Conservation (phyloP, 37 sponge, comb jelly and placozoan species). For the Lycopodina hypogea region DNA sequence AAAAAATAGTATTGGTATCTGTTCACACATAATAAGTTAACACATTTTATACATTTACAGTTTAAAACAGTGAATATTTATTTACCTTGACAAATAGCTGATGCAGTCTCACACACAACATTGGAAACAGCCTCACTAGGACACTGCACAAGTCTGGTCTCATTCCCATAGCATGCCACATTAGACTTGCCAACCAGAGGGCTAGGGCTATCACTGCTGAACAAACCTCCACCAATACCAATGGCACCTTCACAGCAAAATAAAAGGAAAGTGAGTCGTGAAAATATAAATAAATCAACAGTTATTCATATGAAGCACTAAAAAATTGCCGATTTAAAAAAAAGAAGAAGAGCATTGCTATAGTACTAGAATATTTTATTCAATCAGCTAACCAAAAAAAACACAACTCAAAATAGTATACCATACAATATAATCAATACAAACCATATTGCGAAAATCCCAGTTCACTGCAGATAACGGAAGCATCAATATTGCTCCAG, state of each 20-base stretch:
- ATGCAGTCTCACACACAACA: not conserved
- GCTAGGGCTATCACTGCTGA: not conserved
- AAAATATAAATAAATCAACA: too few relatives aligned
- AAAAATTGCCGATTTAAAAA: too few relatives aligned
- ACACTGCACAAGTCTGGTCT: not conserved
- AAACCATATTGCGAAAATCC: constrained; percentile 48
- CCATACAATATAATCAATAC: too few relatives aligned
- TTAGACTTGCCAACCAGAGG: not conserved
- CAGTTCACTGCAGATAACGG: constrained; percentile 57
- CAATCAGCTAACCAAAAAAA: too few relatives aligned
- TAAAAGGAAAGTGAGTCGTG: too few relatives aligned
- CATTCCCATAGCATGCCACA: constrained; percentile 1
- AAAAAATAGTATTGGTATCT: not conserved
- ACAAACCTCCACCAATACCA: not conserved
- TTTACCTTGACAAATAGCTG: constrained; percentile 14
- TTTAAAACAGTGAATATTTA: not conserved
- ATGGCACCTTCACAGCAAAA: not conserved
- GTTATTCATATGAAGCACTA: too few relatives aligned
- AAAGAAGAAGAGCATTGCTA: too few relatives aligned
- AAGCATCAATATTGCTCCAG: constrained; percentile 47
- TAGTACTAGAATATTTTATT: too few relatives aligned
- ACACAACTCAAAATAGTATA: too few relatives aligned
- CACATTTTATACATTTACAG: too few relatives aligned
- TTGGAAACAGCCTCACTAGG: not conserved
- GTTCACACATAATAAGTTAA: too few relatives aligned